Conservation (phyloP, 2,113 vertebrate species). For the Tyrannus savana region DNA sequence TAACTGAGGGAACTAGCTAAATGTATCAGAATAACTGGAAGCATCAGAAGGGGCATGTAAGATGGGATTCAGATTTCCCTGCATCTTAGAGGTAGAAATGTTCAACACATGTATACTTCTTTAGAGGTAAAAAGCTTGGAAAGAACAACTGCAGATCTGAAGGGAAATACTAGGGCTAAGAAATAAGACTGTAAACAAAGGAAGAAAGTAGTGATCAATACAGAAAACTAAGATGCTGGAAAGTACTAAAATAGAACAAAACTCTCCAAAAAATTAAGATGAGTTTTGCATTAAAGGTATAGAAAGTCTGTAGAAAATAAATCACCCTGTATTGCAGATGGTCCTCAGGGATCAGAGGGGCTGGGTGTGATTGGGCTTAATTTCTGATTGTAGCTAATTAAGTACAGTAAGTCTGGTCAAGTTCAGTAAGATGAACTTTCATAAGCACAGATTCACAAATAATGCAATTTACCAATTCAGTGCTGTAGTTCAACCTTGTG, state of each 20-base stretch:
- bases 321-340: not conserved
- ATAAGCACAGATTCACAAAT: not conserved
- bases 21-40: not conserved
- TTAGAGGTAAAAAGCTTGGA: not conserved
- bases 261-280: not conserved
- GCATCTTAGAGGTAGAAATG: not conserved
- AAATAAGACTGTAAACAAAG: not conserved
- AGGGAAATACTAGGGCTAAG: not conserved
- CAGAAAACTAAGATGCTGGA: not conserved
- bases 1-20: not conserved
- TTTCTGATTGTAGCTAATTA: not conserved
- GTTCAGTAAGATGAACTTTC: not conserved
- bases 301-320: not conserved
- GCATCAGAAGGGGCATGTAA: not conserved
- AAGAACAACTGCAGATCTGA: not conserved
- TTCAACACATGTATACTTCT: not conserved
- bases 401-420: not conserved
- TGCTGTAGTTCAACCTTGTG: not conserved
- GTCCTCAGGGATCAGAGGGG: not conserved
- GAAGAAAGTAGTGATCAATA: not conserved
- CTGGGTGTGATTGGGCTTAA: not conserved
- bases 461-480: not conserved
- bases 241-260: not conserved
- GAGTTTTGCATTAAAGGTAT: accelerated
- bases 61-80: not conserved